Evolutionary conservation across 2,888 invertebrate species (phyloP), one percentile per base, ranked within the genome.

Genomic region (Julus scanicus): DNA sequence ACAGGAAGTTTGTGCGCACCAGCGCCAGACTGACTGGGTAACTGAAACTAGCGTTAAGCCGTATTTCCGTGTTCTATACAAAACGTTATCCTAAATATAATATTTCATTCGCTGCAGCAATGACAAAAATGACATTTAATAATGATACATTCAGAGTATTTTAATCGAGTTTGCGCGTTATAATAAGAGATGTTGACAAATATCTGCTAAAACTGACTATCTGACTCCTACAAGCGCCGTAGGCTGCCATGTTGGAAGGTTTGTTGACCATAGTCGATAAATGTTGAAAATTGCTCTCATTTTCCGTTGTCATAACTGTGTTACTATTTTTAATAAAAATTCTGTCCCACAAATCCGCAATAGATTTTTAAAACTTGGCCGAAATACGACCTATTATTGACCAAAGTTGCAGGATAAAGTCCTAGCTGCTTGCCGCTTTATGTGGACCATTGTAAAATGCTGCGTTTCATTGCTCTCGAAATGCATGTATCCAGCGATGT

Each of bases 401-500:
- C 57, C 57, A 57, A 4, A 15, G 11, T 15, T 63, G 5, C 15
- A 3, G 63, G 63, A 63, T 20, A 3, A n/a, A 4, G 20, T 63
- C 63, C 29, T n/a, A n/a, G n/a, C 20, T 63, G n/a, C 9, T n/a
- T 63, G 5, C 63, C 20, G 63, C 20, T 63, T 63, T 20, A 13
- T 63, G 57, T 20, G 20, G 63, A 5, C 20, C 20, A 63, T n/a
- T 20, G n/a, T 20, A 5, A 5, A 63, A 63, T 20, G n/a, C 63
- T 20, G 63, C 63, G 63, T 63, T 63, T 63, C 63, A 63, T 63
- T 63, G 63, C 63, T 63, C 63, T 63, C 63, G 63, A 63, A 63
- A 63, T 63, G 63, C 5, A 63, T n/a, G 63, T 13, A 63, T n/a
- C 63, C 20, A 63, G 63, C 63, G 20, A 63, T 63, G 63, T 63